Percentiles rank a stretch among this genome's conserved stretches.
Conservation (phyloP, 2,888 invertebrate species). For the Drosophila anceps region DNA sequence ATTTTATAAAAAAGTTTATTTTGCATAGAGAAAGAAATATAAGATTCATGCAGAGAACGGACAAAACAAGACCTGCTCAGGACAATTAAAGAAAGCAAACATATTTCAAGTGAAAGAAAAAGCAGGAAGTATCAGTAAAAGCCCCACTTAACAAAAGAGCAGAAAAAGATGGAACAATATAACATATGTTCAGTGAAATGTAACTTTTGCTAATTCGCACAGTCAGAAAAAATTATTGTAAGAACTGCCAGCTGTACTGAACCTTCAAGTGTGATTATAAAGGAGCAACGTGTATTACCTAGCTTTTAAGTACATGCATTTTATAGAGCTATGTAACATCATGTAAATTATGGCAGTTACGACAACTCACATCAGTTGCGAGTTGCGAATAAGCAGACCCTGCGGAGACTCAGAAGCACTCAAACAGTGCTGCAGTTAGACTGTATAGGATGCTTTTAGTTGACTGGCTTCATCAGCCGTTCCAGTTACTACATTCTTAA, state of each 20-base stretch:
- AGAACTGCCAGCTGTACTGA: not conserved
- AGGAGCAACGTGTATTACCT: not conserved
- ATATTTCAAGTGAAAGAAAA: not conserved
- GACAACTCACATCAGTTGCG: constrained; percentile 37
- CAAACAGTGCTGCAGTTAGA: constrained; percentile 40
- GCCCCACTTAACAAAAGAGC: no score
- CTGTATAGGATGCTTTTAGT: constrained; percentile 16
- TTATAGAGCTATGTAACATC: constrained; percentile 9
- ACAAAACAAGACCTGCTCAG: not conserved
- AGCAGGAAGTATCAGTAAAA: not conserved
- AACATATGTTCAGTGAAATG: no score
- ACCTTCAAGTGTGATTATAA: constrained; percentile 9
- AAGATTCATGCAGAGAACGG: not conserved
- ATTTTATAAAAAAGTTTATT: no score
- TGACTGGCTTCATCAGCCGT: constrained; percentile 61
- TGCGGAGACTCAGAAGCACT: constrained; percentile 34
- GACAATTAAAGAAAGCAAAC: not conserved
- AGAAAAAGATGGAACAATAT: no score
- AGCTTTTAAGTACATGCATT: constrained; percentile 9
- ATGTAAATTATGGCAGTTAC: constrained; percentile 52
- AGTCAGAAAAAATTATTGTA: no score
- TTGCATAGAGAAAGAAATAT: not conserved
- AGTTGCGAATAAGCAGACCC: constrained; percentile 41
- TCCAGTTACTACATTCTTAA: constrained; percentile 55
- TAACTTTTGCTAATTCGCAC: no score